phyloP scores from a whole-genome alignment of 2,888 invertebrate species.

The Dione juno region DNA sequence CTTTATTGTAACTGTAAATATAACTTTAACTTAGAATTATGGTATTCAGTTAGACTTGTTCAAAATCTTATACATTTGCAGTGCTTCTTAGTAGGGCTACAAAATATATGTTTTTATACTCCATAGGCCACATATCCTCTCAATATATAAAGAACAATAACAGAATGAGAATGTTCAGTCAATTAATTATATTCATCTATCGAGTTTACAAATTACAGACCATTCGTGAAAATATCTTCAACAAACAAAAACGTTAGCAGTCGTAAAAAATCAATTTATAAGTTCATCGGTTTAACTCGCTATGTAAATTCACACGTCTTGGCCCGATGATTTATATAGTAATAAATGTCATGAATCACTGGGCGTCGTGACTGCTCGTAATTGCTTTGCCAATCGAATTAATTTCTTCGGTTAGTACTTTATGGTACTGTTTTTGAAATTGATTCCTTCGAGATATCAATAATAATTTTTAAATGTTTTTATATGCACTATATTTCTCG shows the following conservation, averaged over 20 bases:
- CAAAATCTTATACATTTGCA: no score
- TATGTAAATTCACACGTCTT: conserved; percentile 72
- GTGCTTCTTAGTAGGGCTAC: no score
- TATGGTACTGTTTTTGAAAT: conserved; percentile 78
- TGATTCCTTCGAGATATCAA: conserved; percentile 70
- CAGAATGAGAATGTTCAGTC: no score
- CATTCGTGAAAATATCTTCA: not conserved
- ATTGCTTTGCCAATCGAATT: conserved; percentile 81
- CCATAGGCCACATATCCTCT: not conserved
- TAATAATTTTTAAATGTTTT: conserved; percentile 62
- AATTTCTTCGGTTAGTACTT: conserved; percentile 74
- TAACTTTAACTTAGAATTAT: not conserved
- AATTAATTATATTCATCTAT: no score
- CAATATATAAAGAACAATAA: not conserved
- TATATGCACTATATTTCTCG: conserved; percentile 53
- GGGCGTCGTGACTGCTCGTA: conserved; percentile 77
- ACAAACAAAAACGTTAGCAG: not conserved
- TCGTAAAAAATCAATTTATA: conserved; percentile 45
- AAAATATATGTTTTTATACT: no score
- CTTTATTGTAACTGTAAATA: no score
- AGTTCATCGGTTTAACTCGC: conserved; percentile 62
- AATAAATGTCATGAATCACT: conserved; percentile 74
- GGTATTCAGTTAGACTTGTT: not conserved
- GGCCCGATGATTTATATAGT: conserved; percentile 67
- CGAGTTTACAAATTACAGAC: no score